Conservation (phyloP, 1,140 invertebrate genomes). For the Pogonus chalceus region DNA sequence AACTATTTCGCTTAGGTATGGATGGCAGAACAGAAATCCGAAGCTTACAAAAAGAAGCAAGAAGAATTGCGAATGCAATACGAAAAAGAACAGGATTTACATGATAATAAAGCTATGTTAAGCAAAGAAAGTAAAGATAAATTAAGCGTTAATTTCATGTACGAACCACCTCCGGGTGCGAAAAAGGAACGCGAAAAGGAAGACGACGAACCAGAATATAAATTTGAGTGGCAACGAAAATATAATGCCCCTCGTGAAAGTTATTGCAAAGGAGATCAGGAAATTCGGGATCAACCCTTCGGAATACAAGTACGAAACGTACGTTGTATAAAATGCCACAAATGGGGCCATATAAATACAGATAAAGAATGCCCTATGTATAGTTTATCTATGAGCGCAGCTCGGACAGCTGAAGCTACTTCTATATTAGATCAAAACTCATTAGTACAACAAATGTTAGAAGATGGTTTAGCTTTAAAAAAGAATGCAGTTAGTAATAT, state of each 20-base stretch:
- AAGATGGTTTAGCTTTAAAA: constrained; percentile 84
- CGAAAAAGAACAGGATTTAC: constrained; percentile 97
- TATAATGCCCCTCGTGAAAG: constrained; percentile 97
- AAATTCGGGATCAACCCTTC: constrained; percentile 97
- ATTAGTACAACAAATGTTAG: constrained; percentile 81
- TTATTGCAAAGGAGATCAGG: constrained; percentile 90
- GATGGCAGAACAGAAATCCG: constrained; percentile 98
- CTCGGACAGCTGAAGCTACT: constrained; percentile 46
- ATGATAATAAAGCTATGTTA: constrained; percentile 93
- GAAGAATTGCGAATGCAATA: constrained; percentile 94
- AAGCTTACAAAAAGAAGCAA: constrained; percentile 95
- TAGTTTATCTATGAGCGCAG: constrained; percentile 65
- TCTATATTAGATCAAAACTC: constrained; percentile 55
- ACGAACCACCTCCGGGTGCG: constrained; percentile 96
- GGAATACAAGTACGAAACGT: constrained; percentile 97
- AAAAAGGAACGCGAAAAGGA: constrained; percentile 84
- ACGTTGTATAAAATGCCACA: constrained; percentile 95
- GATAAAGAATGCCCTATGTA: constrained; percentile 93
- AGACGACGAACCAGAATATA: constrained; percentile 92
- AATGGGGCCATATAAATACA: constrained; percentile 99
- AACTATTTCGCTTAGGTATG: constrained; percentile 66
- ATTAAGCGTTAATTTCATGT: constrained; percentile 98
- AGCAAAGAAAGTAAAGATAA: constrained; percentile 99
- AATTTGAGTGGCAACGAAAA: constrained; percentile 99
- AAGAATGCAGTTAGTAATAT: constrained; percentile 48